A percentile compares a stretch with the other conserved stretches of the same genome.
phyloP scores from a whole-genome alignment of 1,140 invertebrate genomes.

The Bilobella aurantiaca region DNA sequence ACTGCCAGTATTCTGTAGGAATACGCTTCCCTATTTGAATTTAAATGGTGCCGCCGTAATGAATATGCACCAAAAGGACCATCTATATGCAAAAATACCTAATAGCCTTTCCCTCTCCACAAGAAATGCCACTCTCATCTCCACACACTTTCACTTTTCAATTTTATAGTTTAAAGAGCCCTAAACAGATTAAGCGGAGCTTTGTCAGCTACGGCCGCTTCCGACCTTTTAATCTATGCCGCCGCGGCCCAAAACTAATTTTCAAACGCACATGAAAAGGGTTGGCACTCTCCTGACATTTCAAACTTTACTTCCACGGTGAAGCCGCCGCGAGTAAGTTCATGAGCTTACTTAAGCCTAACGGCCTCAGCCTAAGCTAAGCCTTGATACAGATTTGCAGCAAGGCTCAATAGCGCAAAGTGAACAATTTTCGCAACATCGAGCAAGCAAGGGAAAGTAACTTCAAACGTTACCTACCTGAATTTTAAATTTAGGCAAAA shows the following conservation, averaged over 20 bases:
- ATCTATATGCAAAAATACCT: constrained; percentile 3
- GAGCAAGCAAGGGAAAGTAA: neutral
- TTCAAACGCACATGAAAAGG: constrained; percentile 1
- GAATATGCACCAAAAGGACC: neutral
- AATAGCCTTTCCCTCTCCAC: neutral
- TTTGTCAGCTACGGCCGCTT: neutral
- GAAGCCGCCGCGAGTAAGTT: neutral
- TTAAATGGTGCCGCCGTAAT: neutral
- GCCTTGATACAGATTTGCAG: neutral
- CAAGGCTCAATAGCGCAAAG: neutral
- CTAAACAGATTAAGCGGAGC: neutral
- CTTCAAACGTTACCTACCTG: too few species aligned
- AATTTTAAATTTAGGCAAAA: too few species aligned
- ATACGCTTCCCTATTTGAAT: neutral
- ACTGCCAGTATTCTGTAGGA: neutral
- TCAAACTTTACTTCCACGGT: neutral
- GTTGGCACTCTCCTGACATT: constrained; percentile 1
- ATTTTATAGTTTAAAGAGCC: neutral
- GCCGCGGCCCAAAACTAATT: neutral
- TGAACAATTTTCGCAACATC: neutral
- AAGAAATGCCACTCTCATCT: neutral
- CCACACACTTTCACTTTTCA: neutral
- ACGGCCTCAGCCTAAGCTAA: too few species aligned
- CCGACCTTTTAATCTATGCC: neutral
- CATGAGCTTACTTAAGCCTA: neutral